Conservation (phyloP, 2,797 vertebrate genomes). For the Spheniscus humboldti region DNA sequence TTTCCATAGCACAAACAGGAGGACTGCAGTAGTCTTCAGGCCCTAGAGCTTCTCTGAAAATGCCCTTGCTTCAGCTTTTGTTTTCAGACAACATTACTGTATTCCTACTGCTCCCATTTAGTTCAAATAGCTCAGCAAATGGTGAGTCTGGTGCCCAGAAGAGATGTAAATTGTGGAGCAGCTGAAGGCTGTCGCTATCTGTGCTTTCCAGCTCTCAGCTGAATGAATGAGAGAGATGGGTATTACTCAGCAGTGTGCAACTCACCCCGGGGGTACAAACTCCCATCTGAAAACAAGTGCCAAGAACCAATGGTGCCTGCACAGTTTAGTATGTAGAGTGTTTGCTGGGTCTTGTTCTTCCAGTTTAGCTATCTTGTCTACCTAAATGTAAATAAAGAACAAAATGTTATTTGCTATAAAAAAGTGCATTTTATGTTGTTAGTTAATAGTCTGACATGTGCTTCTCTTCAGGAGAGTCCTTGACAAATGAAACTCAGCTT, state of each 20-base stretch:
- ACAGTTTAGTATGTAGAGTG: background rate
- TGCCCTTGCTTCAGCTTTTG: background rate
- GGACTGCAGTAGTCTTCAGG: background rate
- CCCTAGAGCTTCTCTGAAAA: background rate
- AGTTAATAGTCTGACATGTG: background rate
- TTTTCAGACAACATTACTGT: background rate
- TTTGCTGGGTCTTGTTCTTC: background rate
- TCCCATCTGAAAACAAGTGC: background rate
- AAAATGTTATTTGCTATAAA: background rate
- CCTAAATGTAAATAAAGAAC: background rate
- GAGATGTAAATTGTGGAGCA: background rate
- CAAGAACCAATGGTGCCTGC: background rate
- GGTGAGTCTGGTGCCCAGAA: background rate
- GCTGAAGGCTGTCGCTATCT: background rate
- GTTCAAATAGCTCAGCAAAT: background rate
- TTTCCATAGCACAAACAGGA: background rate
- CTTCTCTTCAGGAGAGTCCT: background rate
- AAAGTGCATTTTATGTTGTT: background rate
- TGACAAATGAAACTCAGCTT: background rate
- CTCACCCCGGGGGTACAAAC: rapidly evolving
- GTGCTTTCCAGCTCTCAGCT: background rate
- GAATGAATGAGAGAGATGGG: background rate
- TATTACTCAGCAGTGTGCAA: background rate
- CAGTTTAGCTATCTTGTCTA: background rate
- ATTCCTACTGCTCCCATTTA: background rate